Base-by-base conservation (phyloP, 2,888 invertebrate genomes). In the Laspeyria flexula region DNA sequence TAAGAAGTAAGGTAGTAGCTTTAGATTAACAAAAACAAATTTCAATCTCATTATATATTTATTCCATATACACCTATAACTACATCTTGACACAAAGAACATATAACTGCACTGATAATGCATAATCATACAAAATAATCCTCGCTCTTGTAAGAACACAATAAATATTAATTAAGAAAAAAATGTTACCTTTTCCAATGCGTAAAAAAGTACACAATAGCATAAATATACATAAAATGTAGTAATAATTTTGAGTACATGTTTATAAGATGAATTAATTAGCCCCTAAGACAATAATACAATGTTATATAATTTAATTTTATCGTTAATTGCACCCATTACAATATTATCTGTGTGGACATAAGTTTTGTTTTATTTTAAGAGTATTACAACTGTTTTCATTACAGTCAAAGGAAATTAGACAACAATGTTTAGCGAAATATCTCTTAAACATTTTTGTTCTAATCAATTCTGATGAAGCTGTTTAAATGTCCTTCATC, bases 1-100 rank as follows among this genome's bases (percentile, higher is more conserved):
- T n/a, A n/a, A n/a, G n/a, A 5, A 21, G 21, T 21, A 21, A 2
- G 2, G 21, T 21, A 21, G 21, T 21, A 21, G 2, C 3, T 21
- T 3, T 21, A 65, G 54, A 60, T 52, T 71, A 60, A 48, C 53
- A 61, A 68, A 67, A 53, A 31, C 25, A 35, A 29, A 41, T 40
- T 44, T 62, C 55, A 75, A 77, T 79, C 71, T 75, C 83, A 86
- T 86, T 72, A 83, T 89, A 88, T 90, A 88, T 89, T 89, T 84
- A 82, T 83, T 86, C 81, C 89, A 88, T 90, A 89, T 89, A 90
- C 89, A 90, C 89, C 88, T 90, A 90, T 79, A 79, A 73, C 88
- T 90, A 90, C 81, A 84, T 88, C 84, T 79, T 82, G 84, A 88
- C 83, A 86, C 80, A 83, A 82, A 84, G 73, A 78, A 85, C 65